Conservation (phyloP, 2,797 vertebrate species). For the Galagoides demidoff region DNA sequence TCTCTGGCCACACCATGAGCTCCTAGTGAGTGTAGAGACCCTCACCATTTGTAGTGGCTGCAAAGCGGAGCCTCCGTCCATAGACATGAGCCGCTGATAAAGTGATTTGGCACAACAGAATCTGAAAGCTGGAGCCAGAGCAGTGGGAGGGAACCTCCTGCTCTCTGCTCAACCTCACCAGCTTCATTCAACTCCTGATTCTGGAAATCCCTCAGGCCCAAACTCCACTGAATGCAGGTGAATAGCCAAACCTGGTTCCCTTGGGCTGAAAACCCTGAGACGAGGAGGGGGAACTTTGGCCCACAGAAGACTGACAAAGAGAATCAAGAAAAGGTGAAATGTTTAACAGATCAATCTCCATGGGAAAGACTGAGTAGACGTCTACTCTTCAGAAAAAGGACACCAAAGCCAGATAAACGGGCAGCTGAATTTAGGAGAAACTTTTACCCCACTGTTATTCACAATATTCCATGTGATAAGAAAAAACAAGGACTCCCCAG, state of each 20-base stretch:
- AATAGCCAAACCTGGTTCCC: neutral
- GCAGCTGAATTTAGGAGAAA: neutral
- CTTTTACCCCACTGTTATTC: neutral
- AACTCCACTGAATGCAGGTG: neutral
- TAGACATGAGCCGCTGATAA: neutral
- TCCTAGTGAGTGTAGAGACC: no score
- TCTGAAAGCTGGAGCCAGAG: neutral
- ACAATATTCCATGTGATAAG: neutral
- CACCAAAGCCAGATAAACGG: neutral
- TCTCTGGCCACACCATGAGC: no score
- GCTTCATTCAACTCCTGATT: neutral
- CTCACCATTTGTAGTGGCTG: neutral
- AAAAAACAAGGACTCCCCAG: neutral
- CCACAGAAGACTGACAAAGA: neutral
- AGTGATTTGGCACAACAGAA: neutral
- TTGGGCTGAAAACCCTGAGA: neutral
- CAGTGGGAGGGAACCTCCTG: neutral
- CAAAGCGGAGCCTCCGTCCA: rapidly evolving
- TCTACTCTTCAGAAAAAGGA: neutral
- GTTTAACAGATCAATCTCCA: neutral
- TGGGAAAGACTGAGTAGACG: neutral
- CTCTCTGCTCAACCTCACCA: rapidly evolving
- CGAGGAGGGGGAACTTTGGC: neutral
- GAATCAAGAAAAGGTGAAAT: neutral
- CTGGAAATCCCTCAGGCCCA: neutral